Base-by-base conservation (phyloP, 2,113 vertebrate species). In the Hepsetus odoe region DNA sequence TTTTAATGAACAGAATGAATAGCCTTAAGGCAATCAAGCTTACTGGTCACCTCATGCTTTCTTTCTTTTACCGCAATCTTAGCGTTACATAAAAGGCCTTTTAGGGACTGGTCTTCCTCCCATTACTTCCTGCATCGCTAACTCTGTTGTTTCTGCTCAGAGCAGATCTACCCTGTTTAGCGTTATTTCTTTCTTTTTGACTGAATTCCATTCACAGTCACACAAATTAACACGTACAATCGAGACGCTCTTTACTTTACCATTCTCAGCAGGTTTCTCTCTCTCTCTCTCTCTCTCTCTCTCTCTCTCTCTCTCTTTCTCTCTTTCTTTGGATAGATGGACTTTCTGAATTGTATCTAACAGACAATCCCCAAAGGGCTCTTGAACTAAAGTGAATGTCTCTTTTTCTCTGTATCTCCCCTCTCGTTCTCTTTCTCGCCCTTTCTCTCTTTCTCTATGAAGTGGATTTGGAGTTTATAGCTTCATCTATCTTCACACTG, bases 241-340 rank as follows among this genome's bases (percentile, higher is more conserved):
- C 58, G 32, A 61, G 32, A 26, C 9, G 7, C 11, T 61, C 26
- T 5, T 3, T 28, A 7, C 28, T 61, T 30, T 61, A 61, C 33
- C 30, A 62, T 62, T 32, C 28, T 10, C 14, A 14, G 59, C 59
- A 62, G 59, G 59, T 62, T 5, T 32, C 49, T 58, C n/a, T 26
- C 30, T 55, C 61, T 66, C 51, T 30, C 18, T 67, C 51, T 56
- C 46, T 69, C 58, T 71, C 49, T 69, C 61, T 20, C 46, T 68
- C 74, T 62, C 33, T 24, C 24, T 56, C 56, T 74, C 77, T 4
- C 30, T 53, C 81, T 46, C 64, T 84, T 62, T 77, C 46, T 83
- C 59, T 26, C 59, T 76, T 42, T 44, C n/a, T 80, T 4, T 26
- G 32, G 58, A 65, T 49, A 16, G 56, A 51, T 38, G 64, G 70